Evolutionary conservation across 2,888 invertebrate genomes (phyloP), one percentile per base, ranked within the genome.

Genomic region (Standfussiana lucernea): DNA sequence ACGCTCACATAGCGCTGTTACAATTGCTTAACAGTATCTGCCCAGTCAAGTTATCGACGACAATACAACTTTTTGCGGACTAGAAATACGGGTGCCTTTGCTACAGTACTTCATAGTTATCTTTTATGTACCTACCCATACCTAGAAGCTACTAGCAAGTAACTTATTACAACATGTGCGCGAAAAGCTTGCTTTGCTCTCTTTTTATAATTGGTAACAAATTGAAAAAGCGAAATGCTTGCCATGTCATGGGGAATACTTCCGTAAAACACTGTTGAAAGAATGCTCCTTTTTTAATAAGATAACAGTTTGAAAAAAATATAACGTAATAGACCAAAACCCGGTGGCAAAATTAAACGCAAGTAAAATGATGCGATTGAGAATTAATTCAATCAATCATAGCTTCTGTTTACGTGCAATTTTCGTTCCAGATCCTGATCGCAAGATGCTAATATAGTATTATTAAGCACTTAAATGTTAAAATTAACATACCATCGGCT

Each of bases 401-500:
- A n/a, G n/a, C 28, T 56, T 2, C 28, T 59, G 8, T 53, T 28
- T 21, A 28, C 6, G 56, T 7, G 28, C 13, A 0, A 53, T 18
- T 59, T 59, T 59, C 18, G 15, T 32, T 7, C 28, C 28, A 56
- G 28, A 18, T 21, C 18, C 32, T 10, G 8, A 32, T 18, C 59
- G 32, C 18, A 59, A 59, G 28, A 75, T n/a, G n/a, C 50, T 11
- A 24, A 35, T 50, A n/a, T 13, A 40, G 24, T 42, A 75, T 10
- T 1, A 56, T 28, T 10, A 68, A 53, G 40, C 21, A 1, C 50
- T n/a, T 18, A 32, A n/a, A 72, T 40, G 59, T 40, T n/a, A 32
- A 75, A 62, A 75, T 50, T 50, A 62, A 75, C 47, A 73, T 40
- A 42, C 32, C 40, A 50, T 74, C n/a, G 13, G 28, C n/a, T 42